Evolutionary conservation across 2,888 invertebrate species (phyloP), one percentile per base, ranked within the genome.

Genomic region (Sisyra nigra): DNA sequence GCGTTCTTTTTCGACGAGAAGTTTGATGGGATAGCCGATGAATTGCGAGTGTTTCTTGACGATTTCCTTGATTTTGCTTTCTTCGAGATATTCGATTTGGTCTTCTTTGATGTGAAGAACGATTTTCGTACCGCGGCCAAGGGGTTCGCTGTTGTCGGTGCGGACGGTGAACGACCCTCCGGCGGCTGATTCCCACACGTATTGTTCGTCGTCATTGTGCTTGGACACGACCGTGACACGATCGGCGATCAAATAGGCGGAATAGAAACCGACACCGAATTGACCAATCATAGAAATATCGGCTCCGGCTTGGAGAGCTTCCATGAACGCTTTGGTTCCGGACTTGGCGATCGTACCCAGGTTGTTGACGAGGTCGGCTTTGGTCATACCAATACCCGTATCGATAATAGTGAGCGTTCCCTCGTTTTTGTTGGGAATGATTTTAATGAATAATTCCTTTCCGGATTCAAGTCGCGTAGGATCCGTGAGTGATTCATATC

Each of bases 301-400:
- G 45, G 97, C 97, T 50, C 97, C 97, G 49, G 97, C 96, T 63
- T 94, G 92, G 43, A 98, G 74, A 43, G 98, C 98, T 66, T 99
- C 98, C 98, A 98, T 98, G 70, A 99, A 98, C 3, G 97, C 97
- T 67, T 97, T 98, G n/a, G 98, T 98, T 52, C 98, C 98, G 42
- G 98, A 98, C 64, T 96, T 96, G 41, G 98, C 98, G 61, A 98
- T 98, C 49, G 97, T 98, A 65, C 94, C 94, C 66, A 94, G 69
- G 65, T 94, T 94, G 74, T 98, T 98, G 50, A 98, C 89, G 49
- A 99, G 72, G 64, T 98, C 98, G 24, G 97, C 92, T 67, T 98
- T 99, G 45, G 98, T 98, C 98, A 99, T 99, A 52, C 98, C 98
- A 62, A 97, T 89, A 61, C 88, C 88, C 54, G 83, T 88, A 63